Evolutionary conservation across 30 jellyfish, hydroid and myxozoan species (phyloP).

Genomic region (Hydractinia symbiolongicarpus): DNA sequence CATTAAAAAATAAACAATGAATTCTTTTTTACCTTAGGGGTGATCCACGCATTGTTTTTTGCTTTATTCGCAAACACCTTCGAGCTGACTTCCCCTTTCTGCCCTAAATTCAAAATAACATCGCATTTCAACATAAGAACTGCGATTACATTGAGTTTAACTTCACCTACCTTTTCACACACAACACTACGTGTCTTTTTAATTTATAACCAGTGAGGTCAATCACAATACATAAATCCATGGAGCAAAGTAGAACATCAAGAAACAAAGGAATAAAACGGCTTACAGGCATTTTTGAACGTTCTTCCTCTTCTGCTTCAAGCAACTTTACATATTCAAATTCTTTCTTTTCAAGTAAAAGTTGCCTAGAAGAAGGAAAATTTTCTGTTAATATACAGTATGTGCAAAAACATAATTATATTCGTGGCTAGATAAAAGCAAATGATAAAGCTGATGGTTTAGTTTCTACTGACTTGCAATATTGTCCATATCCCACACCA

Average conservation of each 20-base stretch:
- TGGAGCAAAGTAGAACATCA: too few species aligned
- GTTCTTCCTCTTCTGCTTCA: conserved; percentile 87
- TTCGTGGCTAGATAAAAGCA: background rate
- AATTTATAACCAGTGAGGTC: background rate
- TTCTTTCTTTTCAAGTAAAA: conserved; percentile 69
- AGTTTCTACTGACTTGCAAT: conserved; percentile 56
- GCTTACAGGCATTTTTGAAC: conserved; percentile 84
- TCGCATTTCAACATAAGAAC: too few species aligned
- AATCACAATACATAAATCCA: too few species aligned
- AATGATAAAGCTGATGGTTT: background rate
- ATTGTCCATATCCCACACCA: conserved; percentile 63
- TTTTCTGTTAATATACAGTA: background rate
- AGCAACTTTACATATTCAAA: conserved; percentile 67
- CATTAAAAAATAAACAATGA: too few species aligned
- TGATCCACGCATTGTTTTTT: conserved; percentile 68
- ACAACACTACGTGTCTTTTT: background rate
- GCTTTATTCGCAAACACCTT: conserved; percentile 72
- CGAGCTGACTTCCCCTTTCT: conserved; percentile 90
- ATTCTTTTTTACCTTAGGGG: conserved; percentile 65
- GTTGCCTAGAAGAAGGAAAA: conserved; percentile 44
- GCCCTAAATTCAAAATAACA: conserved; percentile 42
- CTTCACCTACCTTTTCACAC: too few species aligned
- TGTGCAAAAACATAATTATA: background rate
- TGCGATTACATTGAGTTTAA: too few species aligned
- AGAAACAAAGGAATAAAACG: too few species aligned